Base-by-base conservation (phyloP, 1,140 invertebrate genomes). In the Megalopta genalis region DNA sequence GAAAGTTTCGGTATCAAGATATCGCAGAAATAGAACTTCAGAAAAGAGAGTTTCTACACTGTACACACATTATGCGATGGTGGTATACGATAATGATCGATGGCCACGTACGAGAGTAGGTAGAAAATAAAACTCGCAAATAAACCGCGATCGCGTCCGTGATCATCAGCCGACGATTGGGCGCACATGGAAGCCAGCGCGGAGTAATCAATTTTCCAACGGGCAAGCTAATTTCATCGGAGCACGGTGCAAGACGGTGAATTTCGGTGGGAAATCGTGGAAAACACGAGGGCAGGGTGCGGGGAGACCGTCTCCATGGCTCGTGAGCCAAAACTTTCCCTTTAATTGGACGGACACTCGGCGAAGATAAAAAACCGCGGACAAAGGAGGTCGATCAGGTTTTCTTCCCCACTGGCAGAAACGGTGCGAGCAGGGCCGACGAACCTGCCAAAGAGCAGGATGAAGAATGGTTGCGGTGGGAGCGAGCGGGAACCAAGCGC, bases 301-400 rank as follows among this genome's bases (percentile, higher is more conserved):
- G 62, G 67, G 52, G 69, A 62, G 52, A 77, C 64, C 77, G 42
- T 73, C 60, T 63, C 54, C 32, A 10, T 21, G 63, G 0, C 57
- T 70, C 68, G 60, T 52, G 63, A 9, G 27, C 39, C 67, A 62
- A 62, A 79, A 84, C 74, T 85, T 84, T 80, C 49, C 66, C 76
- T 80, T 86, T 86, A 86, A 86, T 86, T 86, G 80, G 70, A 80
- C 70, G 27, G 65, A 68, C 60, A 60, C 66, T 65, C 77, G 37
- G 32, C 52, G 71, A 27, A 37, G 59, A 72, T 80, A 86, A 87
- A 84, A 87, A 81, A 77, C 62, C 37, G 18, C 71, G 66, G 67
- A 81, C 78, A 83, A 87, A 86, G 81, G 52, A 71, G 57, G 60
- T 84, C 73, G 81, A 86, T 76, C 81, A 80, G 72, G 63, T 86